Percentiles rank a stretch among this genome's conserved stretches.
phyloP scores from a whole-genome alignment of 2,797 vertebrate species.

The Chaetophractus vellerosus region DNA sequence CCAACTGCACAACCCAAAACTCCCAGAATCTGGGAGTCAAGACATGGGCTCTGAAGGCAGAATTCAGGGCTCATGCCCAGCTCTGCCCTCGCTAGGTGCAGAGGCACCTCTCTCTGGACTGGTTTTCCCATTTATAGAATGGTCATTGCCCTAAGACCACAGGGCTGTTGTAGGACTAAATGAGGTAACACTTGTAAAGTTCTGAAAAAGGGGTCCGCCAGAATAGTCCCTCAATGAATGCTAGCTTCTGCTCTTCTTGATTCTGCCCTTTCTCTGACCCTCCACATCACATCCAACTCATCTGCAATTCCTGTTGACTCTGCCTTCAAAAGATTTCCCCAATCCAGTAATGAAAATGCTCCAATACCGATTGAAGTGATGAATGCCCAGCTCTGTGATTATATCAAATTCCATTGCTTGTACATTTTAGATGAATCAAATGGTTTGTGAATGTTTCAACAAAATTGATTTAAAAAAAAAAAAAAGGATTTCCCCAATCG shows the following conservation, averaged over 20 bases:
- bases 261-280: background rate
- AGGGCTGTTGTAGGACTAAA: fast-evolving
- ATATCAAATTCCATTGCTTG: no score
- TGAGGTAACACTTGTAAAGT: fast-evolving
- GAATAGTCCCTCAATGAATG: background rate
- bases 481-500: background rate
- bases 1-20: background rate
- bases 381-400: no score
- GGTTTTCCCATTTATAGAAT: fast-evolving
- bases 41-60: background rate
- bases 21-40: background rate
- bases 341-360: background rate
- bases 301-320: background rate
- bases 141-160: fast-evolving
- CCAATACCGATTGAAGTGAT: no score
- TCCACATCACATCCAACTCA: background rate
- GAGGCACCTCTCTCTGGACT: no score
- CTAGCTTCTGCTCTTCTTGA: fast-evolving
- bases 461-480: no score
- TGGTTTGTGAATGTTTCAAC: no score
- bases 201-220: background rate
- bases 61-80: background rate
- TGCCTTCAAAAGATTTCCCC: background rate
- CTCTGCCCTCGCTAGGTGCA: background rate
- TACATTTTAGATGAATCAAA: no score